A percentile compares a stretch with the other conserved stretches of the same genome.
Evolutionary conservation across 2,797 vertebrate species (phyloP).

Genomic region (Anabas testudineus): DNA sequence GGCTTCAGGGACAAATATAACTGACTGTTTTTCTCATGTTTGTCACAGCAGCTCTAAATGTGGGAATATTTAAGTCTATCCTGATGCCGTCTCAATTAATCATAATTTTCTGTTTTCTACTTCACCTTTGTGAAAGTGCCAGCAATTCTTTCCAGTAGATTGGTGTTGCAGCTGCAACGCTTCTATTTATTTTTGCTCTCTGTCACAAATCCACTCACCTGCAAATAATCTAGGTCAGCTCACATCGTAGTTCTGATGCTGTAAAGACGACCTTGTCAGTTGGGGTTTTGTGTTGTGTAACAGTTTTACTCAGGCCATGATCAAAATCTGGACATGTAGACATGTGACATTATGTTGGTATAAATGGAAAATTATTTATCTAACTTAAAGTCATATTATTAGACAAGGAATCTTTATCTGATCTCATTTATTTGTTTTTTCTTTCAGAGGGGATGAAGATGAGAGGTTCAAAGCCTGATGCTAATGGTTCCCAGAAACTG

Average conservation of each 20-base stretch:
- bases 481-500: slow-evolving; percentile 90
- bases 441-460: slow-evolving; percentile 96
- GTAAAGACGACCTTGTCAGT: not conserved
- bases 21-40: not conserved
- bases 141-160: slow-evolving; percentile 13
- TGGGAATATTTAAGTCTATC: slow-evolving; percentile 11
- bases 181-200: not conserved
- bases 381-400: slow-evolving; percentile 3
- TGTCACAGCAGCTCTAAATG: slow-evolving; percentile 3
- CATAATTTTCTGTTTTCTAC: not conserved
- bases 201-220: slow-evolving; percentile 1
- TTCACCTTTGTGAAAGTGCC: not conserved
- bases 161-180: not conserved
- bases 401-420: not conserved
- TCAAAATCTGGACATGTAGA: slow-evolving; percentile 3
- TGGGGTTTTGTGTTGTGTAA: too few species aligned
- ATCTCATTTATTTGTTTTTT: slow-evolving; percentile 6
- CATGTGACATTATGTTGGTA: not conserved
- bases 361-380: too few species aligned
- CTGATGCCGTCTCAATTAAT: not conserved
- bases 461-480: slow-evolving; percentile 93
- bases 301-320: slow-evolving; percentile 8
- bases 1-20: not conserved
- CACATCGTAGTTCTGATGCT: not conserved
- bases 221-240: slow-evolving; percentile 13